A percentile compares a stretch with the other conserved stretches of the same genome.
These are phyloP conservation scores for Hylaeus volcanicus DNA, from an alignment of 1,140 invertebrate genomes.

Conservation along the genomic window DNA sequence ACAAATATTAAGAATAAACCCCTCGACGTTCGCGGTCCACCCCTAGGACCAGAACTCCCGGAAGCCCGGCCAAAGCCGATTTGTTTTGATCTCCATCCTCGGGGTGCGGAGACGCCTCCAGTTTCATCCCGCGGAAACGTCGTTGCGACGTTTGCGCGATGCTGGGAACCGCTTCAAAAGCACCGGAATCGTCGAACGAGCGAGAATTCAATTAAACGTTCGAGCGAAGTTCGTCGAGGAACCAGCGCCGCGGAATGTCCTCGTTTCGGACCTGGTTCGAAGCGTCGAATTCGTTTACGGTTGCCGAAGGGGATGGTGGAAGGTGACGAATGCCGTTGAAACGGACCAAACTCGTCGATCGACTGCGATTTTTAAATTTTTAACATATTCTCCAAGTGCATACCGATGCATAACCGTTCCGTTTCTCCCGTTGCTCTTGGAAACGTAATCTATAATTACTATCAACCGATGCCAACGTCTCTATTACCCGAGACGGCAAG, in stretches of 20 bases:
- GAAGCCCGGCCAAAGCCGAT: constrained; percentile 73
- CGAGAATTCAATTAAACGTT: constrained; percentile 56
- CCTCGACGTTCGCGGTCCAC: constrained; percentile 51
- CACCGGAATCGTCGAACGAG: constrained; percentile 23
- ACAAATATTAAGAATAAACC: constrained; percentile 76
- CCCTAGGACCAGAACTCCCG: constrained; percentile 28
- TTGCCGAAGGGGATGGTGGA: no score
- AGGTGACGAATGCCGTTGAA: background rate
- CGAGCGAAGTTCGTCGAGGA: background rate
- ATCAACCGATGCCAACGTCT: no score
- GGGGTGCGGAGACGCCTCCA: constrained; percentile 57
- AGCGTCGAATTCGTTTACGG: no score
- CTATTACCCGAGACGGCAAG: no score
- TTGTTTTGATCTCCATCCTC: constrained; percentile 71
- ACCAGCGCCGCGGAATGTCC: background rate
- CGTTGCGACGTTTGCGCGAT: background rate
- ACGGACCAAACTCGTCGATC: background rate
- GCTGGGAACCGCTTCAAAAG: constrained; percentile 26
- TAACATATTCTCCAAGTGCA: background rate
- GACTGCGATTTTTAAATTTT: background rate
- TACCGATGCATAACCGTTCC: no score
- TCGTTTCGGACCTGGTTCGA: background rate
- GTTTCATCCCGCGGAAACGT: constrained; percentile 28
- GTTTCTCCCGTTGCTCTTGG: no score
- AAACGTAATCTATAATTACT: no score